Percentiles rank a stretch among this genome's conserved stretches.
Evolutionary conservation across 1,140 invertebrate genomes (phyloP).

Genomic region (Tetramorium parvispinum): DNA sequence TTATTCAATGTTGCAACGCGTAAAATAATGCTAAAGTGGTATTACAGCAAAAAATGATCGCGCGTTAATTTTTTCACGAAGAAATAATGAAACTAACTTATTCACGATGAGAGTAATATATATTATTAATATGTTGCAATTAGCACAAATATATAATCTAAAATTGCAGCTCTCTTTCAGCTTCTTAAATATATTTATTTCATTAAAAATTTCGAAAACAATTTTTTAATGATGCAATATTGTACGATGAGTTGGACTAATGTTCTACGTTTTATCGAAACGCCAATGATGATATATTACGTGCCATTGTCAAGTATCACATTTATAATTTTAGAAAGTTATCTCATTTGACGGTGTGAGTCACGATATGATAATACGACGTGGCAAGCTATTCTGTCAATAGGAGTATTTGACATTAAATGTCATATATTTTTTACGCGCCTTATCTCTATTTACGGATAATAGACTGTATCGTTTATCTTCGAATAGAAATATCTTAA

Average conservation of each 20-base stretch:
- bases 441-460: neutral
- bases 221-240: neutral
- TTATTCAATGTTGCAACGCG: neutral
- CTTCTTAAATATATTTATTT: neutral
- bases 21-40: neutral
- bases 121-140: neutral
- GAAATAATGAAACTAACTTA: neutral
- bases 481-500: neutral
- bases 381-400: conserved; percentile 18
- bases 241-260: neutral
- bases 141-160: neutral
- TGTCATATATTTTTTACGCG: neutral
- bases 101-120: neutral
- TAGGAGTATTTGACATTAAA: conserved; percentile 38
- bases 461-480: conserved; percentile 4
- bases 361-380: conserved; percentile 49
- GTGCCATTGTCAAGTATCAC: conserved; percentile 15
- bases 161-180: neutral
- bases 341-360: conserved; percentile 45
- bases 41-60: neutral
- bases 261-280: conserved; percentile 32
- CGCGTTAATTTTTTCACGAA: neutral
- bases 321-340: conserved; percentile 39
- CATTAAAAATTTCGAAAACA: neutral
- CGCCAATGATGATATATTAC: neutral